Conservation (phyloP, 2,888 invertebrate species). For the Sipha maydis region DNA sequence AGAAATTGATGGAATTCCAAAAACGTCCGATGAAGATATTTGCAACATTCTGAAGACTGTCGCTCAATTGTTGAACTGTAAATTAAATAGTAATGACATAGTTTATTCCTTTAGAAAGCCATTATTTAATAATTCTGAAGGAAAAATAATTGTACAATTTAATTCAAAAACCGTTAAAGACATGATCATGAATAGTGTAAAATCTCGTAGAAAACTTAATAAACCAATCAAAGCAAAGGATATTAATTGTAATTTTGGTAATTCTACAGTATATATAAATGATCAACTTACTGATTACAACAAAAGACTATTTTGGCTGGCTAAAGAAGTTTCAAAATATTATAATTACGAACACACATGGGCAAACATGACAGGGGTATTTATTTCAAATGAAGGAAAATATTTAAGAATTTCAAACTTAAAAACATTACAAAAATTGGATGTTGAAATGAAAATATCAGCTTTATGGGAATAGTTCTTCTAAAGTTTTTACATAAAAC, state of each 20-base stretch:
- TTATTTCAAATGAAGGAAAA: conserved; percentile 9
- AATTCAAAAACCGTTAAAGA: neutral
- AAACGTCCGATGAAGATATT: neutral
- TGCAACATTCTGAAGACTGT: neutral
- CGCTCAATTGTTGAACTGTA: neutral
- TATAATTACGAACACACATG: neutral
- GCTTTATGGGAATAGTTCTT: neutral
- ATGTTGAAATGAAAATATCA: neutral
- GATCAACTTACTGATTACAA: conserved; percentile 6
- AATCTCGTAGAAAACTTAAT: neutral
- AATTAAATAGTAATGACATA: conserved; percentile 1
- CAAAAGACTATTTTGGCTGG: neutral
- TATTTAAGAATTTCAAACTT: neutral
- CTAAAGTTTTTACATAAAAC: no score
- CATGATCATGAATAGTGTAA: neutral
- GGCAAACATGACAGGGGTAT: neutral
- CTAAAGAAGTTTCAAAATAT: neutral
- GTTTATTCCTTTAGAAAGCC: neutral
- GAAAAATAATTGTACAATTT: neutral
- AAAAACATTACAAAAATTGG: neutral
- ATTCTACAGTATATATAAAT: neutral
- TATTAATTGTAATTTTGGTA: neutral
- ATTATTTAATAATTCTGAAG: neutral
- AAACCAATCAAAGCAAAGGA: neutral
- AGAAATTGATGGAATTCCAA: neutral